These are phyloP conservation scores for Agelas oroides DNA, from an alignment of 37 sponge, comb jelly and placozoan genomes.

Conservation along the genomic window DNA sequence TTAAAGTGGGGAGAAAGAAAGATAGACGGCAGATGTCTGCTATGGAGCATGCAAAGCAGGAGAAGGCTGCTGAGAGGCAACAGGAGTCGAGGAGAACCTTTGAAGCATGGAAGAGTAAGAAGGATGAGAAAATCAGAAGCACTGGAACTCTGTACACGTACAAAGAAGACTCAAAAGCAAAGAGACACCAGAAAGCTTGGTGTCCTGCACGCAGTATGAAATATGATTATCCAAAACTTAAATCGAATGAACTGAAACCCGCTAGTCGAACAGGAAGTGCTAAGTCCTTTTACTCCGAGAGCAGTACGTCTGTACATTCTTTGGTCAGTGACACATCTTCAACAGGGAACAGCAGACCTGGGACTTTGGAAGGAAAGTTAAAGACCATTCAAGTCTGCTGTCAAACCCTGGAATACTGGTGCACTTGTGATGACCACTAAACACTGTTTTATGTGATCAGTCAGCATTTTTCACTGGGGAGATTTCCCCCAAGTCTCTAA, in stretches of 20 bases:
- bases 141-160: background rate
- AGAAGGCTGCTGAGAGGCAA: background rate
- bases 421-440: conserved; percentile 56
- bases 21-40: background rate
- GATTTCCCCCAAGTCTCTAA: no score
- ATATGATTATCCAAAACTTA: conserved; percentile 39
- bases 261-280: background rate
- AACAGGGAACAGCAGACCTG: background rate
- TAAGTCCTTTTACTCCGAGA: background rate
- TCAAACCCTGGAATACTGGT: conserved; percentile 82
- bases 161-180: conserved; percentile 2
- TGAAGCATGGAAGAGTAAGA: conserved; percentile 56
- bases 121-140: conserved; percentile 32
- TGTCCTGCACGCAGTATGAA: conserved; percentile 72
- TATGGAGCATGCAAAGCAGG: background rate
- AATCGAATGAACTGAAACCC: background rate
- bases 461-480: no score
- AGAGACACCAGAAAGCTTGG: conserved; percentile 57
- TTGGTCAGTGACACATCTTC: background rate
- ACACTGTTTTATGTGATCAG: no score
- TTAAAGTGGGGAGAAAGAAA: conserved; percentile 21
- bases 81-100: conserved; percentile 36
- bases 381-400: conserved; percentile 85
- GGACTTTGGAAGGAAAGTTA: background rate
- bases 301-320: background rate